Base-by-base conservation (phyloP, 2,888 invertebrate species). In the Kuschelorhynchus macadamiae region DNA sequence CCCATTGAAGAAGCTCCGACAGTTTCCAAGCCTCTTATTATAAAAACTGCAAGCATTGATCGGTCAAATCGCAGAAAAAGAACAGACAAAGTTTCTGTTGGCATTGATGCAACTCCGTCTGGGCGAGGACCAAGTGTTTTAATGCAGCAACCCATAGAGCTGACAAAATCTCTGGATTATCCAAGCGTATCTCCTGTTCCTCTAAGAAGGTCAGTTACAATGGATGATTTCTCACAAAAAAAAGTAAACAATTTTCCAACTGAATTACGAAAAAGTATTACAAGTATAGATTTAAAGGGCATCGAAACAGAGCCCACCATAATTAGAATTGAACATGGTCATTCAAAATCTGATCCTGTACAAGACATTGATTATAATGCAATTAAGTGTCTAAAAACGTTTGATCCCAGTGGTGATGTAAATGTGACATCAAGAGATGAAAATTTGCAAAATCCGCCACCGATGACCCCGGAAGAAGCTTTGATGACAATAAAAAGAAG, bases 351-450 rank as follows among this genome's bases (percentile, higher is more conserved):
- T 12, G 91, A 91, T 79, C 91, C 91, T 0, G 88, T 91, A 0
- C 88, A 88, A 70, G 88, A 89, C 78, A 77, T 87, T 2, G 73
- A 74, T 56, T 75, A 75, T 32, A 67, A 70, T 36, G 73, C 70
- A 11, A 69, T 74, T 5, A 79, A 74, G 67, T 79, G 75, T 70
- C 66, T 80, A 70, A 81, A 71, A 81, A 86, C 78, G 79, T 87
- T 82, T 79, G 85, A 81, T 78, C 86, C 71, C 75, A 83, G 71
- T 70, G 76, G 71, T 65, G 91, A 90, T 78, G 86, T 94, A 1
- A 94, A 93, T 79, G 93, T 94, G 0, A 93, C 94, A 0, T 91
- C 90, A 49, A 85, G 89, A 62, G 91, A 90, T 70, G 89, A 91
- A 59, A 81, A 80, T 0, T 56, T 74, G 18, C 77, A 81, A 12